Conservation (phyloP, 2,113 vertebrate species). For the Lepidothrix coronata region DNA sequence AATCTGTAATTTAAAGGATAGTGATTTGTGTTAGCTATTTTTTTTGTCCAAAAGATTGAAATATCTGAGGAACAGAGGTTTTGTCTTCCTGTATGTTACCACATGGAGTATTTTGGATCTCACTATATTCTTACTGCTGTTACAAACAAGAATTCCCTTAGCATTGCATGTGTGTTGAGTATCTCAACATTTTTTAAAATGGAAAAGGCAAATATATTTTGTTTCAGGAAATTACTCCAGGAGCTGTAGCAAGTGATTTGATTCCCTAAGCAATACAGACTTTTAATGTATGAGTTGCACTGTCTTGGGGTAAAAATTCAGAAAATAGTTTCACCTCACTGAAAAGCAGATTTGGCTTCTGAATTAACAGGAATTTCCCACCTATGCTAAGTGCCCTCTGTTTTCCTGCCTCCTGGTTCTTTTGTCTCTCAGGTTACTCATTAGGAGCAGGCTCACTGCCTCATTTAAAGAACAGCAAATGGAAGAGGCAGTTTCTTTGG, state of each 20-base stretch:
- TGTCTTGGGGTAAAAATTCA: not conserved
- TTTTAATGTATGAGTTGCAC: not conserved
- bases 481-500: not conserved
- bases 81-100: not conserved
- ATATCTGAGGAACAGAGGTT: not conserved
- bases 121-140: not conserved
- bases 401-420: not conserved
- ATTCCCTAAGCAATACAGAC: not conserved
- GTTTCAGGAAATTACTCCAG: not conserved
- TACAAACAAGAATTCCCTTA: not conserved
- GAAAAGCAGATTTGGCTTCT: conserved; percentile 37
- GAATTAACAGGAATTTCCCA: conserved; percentile 29
- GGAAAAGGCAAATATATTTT: not conserved
- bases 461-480: conserved; percentile 18
- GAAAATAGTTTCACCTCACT: conserved; percentile 2
- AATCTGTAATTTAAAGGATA: not conserved
- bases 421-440: conserved; percentile 34
- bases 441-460: conserved; percentile 12
- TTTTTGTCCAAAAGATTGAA: not conserved
- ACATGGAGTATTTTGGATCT: not conserved
- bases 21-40: not conserved
- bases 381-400: not conserved
- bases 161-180: not conserved
- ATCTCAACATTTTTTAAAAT: not conserved
- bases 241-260: not conserved